Evolutionary conservation across 1,140 invertebrate genomes (phyloP), one percentile per base, ranked within the genome.

Genomic region (Coptotermes formosanus): DNA sequence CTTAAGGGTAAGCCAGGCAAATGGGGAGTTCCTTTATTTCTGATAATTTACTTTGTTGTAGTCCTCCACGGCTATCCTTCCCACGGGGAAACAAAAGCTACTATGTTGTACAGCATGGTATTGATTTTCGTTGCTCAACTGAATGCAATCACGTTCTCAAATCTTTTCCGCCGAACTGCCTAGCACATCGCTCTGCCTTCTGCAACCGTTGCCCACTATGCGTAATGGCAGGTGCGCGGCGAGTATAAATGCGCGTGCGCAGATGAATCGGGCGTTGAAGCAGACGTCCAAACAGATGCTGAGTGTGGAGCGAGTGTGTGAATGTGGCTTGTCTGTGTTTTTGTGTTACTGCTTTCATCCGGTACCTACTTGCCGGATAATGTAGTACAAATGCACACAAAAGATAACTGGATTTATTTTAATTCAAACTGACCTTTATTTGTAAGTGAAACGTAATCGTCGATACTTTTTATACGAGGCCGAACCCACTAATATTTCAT

Each of bases 391-490:
- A 75, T 75, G 64, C 64, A 75, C 64, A 30, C 25, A 30, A 75
- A 75, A 75, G 64, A 75, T n/a, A 75, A 12, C 11, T 75, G 64
- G 64, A 75, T 75, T n/a, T 75, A 75, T 16, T 75, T 75, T 30
- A 30, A 9, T 75, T 75, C n/a, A n/a, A 75, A 75, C 64, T 75
- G 64, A 75, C 64, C 64, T 75, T 75, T 16, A 75, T n/a, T 75
- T 75, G 25, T 75, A 75, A 75, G 64, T 75, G 64, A 75, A 75
- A 30, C 64, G 64, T 75, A 14, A 75, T 30, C 59, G 64, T 7
- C 64, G 9, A 75, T 75, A 75, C 64, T 75, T 75, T 75, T 75
- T 75, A 75, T n/a, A 75, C 64, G 64, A 75, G 64, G 64, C 64
- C 30, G 64, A n/a, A n/a, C 6, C 14, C n/a, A 75, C 25, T 0